phyloP scores from a whole-genome alignment of 2,113 vertebrate genomes.

The Catharus fuscescens region DNA sequence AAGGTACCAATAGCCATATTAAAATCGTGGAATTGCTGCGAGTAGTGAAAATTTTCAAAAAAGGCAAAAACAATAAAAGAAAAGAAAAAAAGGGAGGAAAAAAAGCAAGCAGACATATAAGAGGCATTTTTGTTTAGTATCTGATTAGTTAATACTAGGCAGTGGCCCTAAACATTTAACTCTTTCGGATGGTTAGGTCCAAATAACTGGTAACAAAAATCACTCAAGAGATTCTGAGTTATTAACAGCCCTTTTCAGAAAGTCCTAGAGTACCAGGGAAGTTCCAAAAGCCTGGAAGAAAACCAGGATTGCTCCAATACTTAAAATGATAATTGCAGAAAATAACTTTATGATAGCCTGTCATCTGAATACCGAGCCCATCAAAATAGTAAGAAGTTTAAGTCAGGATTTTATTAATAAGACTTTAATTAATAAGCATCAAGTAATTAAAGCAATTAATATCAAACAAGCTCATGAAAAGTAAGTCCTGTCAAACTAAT shows the following conservation, averaged over 20 bases:
- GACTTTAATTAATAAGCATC: slow-evolving; percentile 56
- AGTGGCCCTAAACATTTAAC: not conserved
- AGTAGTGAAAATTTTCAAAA: too few species aligned
- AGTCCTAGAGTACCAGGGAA: not conserved
- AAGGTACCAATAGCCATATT: not conserved
- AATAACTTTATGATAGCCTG: slow-evolving; percentile 42
- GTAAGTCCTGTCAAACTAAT: slow-evolving; percentile 58
- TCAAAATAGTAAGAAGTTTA: slow-evolving; percentile 35
- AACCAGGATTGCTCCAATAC: not conserved
- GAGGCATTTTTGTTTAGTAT: not conserved
- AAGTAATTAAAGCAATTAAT: slow-evolving; percentile 65
- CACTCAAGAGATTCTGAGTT: not conserved
- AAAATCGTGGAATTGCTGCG: not conserved
- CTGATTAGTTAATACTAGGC: not conserved
- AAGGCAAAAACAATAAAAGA: not conserved
- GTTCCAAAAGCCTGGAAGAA: not conserved
- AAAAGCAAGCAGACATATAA: not conserved
- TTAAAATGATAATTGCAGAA: slow-evolving; percentile 12
- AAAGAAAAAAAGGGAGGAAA: fast-evolving
- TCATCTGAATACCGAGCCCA: slow-evolving; percentile 29
- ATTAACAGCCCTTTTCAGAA: not conserved
- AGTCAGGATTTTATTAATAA: slow-evolving; percentile 47
- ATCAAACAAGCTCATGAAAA: slow-evolving; percentile 57
- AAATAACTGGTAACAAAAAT: not conserved
- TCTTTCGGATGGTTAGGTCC: not conserved